These are phyloP conservation scores for Tridacna gigas DNA, from an alignment of 2,888 invertebrate genomes.

Conservation along the genomic window DNA sequence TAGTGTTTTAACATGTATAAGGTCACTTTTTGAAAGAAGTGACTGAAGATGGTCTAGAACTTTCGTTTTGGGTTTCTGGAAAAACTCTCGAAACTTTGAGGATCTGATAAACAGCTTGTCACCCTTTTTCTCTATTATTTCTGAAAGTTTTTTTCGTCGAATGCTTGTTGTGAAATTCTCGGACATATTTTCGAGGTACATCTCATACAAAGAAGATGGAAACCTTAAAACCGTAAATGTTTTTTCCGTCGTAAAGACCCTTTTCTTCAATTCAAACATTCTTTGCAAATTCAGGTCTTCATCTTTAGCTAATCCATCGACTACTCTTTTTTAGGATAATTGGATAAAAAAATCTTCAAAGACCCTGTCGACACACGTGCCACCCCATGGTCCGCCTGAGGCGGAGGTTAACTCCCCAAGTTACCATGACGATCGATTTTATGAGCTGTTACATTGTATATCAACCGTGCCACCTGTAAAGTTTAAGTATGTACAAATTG, in stretches of 20 bases:
- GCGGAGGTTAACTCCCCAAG: neutral
- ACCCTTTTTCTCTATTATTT: neutral
- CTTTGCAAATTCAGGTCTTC: conserved; percentile 21
- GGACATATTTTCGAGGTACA: conserved; percentile 2
- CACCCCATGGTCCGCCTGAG: conserved; percentile 4
- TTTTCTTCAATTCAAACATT: conserved; percentile 32
- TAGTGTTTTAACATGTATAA: neutral
- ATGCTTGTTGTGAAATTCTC: neutral
- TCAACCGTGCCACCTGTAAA: neutral
- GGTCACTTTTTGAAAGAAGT: neutral
- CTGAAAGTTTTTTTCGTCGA: neutral
- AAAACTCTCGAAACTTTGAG: neutral
- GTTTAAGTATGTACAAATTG: neutral
- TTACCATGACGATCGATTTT: neutral
- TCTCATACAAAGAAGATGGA: conserved; percentile 3
- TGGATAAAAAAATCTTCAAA: neutral
- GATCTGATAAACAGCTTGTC: neutral
- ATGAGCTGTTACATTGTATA: neutral
- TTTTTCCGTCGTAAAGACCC: neutral
- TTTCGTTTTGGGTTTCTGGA: neutral
- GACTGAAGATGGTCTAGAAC: neutral
- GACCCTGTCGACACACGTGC: neutral
- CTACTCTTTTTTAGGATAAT: neutral
- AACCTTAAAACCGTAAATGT: conserved; percentile 7
- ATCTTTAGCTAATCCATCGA: conserved; percentile 2